Evolutionary conservation across 1,140 invertebrate genomes (phyloP).

Genomic region (Drosophila sturtevanti): DNA sequence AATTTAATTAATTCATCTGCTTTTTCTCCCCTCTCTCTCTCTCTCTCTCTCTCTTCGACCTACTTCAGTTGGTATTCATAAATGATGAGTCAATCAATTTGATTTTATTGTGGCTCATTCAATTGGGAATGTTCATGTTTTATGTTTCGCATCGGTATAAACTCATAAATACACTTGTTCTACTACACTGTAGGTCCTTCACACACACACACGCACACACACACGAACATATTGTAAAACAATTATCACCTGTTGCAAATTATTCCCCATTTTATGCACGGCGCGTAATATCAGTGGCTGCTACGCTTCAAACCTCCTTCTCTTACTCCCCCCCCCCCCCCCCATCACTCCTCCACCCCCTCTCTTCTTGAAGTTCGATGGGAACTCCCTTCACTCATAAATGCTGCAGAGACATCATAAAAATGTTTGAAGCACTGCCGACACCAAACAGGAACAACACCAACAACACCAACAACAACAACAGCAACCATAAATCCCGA

Average conservation of each 20-base stretch:
- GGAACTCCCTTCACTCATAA: conserved; percentile 55
- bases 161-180: conserved; percentile 50
- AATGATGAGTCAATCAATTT: neutral
- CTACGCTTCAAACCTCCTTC: conserved; percentile 34
- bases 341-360: neutral
- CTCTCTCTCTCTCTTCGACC: too few species aligned
- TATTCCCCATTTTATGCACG: conserved; percentile 72
- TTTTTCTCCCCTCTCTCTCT: too few species aligned
- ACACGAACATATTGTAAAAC: conserved; percentile 72
- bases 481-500: conserved; percentile 77
- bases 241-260: conserved; percentile 81
- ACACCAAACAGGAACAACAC: conserved; percentile 27
- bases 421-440: conserved; percentile 78
- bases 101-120: neutral
- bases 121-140: too few species aligned
- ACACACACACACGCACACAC: conserved; percentile 5
- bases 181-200: conserved; percentile 16
- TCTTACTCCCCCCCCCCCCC: neutral
- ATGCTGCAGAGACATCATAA: conserved; percentile 81
- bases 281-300: conserved; percentile 78
- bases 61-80: neutral
- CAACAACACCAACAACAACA: conserved; percentile 40
- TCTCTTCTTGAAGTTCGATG: neutral
- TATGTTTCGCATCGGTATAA: neutral
- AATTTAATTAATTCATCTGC: conserved; percentile 24